These are phyloP conservation scores for Oncorhynchus keta DNA, from an alignment of 2,113 vertebrate species.

Conservation along the genomic window DNA sequence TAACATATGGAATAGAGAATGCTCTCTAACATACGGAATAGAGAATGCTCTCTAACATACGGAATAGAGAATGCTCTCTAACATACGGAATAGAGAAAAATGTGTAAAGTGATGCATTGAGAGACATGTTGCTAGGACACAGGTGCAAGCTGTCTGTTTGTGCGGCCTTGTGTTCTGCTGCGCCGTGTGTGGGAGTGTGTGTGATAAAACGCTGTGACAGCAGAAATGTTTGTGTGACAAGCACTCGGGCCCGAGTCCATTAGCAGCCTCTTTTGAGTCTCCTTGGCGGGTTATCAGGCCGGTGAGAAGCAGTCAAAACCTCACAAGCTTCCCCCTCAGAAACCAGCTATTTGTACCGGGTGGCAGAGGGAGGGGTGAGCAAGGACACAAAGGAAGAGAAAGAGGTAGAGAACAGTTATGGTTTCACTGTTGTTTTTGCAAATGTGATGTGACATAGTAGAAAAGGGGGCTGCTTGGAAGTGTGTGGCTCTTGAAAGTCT, in stretches of 20 bases:
- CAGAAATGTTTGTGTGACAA: constrained; percentile 66
- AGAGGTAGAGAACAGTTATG: constrained; percentile 76
- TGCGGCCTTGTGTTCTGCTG: constrained; percentile 21
- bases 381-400: constrained; percentile 65
- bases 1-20: neutral
- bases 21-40: constrained; percentile 13
- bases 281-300: constrained; percentile 40
- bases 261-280: constrained; percentile 38
- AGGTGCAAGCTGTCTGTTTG: constrained; percentile 54
- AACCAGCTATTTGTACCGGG: constrained; percentile 78
- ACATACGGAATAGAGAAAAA: constrained; percentile 9
- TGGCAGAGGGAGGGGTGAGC: constrained; percentile 41
- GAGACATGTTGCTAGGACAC: constrained; percentile 66
- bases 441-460: constrained; percentile 87
- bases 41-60: neutral
- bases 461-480: constrained; percentile 75
- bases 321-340: constrained; percentile 68
- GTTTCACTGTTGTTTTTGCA: constrained; percentile 87
- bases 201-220: constrained; percentile 49
- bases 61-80: neutral
- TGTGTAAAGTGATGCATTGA: constrained; percentile 39
- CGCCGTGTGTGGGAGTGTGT: constrained; percentile 14
- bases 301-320: constrained; percentile 38
- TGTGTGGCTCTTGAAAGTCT: constrained; percentile 68
- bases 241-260: constrained; percentile 63